phyloP scores from a whole-genome alignment of 2,113 vertebrate species.

The Charadrius vociferus region DNA sequence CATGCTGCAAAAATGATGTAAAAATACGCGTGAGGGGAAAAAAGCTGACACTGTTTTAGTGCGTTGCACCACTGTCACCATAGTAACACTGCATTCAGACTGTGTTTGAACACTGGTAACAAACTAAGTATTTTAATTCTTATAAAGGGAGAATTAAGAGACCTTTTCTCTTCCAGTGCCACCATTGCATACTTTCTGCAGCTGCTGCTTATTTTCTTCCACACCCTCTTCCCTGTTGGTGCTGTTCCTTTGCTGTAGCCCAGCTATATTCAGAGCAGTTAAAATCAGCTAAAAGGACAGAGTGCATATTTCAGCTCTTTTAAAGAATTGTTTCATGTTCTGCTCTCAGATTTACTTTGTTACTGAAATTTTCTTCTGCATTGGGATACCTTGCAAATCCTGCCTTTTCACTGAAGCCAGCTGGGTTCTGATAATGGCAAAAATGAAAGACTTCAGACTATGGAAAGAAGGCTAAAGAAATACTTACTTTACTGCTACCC shows the following conservation, averaged over 20 bases:
- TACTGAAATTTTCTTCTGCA: background rate
- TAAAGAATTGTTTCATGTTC: background rate
- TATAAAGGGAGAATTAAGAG: background rate
- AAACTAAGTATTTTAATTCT: background rate
- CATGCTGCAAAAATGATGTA: background rate
- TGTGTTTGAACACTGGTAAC: background rate
- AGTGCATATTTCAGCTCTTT: background rate
- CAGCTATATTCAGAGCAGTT: background rate
- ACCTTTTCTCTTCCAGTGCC: background rate
- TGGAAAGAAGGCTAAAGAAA: background rate
- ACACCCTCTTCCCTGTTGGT: slow-evolving; percentile 16
- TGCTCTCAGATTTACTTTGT: background rate
- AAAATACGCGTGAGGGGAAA: background rate
- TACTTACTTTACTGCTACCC: background rate
- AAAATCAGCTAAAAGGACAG: background rate
- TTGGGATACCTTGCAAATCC: background rate
- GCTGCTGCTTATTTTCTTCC: slow-evolving; percentile 29
- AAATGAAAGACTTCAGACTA: background rate
- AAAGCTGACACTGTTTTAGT: background rate
- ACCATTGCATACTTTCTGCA: background rate
- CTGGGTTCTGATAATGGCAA: background rate
- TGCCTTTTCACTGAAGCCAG: background rate
- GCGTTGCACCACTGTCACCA: background rate
- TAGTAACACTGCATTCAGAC: background rate
- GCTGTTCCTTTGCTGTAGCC: background rate